Conservation (phyloP, 92 coral and sea anemone species). For the Siderastrea radians region DNA sequence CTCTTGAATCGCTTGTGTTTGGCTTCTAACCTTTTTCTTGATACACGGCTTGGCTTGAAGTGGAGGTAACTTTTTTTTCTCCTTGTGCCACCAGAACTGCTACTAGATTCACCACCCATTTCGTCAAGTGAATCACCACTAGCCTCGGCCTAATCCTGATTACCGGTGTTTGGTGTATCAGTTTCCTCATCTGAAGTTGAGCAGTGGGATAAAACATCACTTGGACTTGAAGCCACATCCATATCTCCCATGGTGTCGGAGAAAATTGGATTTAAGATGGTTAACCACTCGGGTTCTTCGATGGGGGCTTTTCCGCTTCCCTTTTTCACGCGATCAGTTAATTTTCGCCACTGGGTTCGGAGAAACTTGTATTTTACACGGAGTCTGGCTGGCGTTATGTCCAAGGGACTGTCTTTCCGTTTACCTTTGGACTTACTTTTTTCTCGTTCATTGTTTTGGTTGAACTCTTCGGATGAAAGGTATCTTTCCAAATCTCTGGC, state of each 20-base stretch:
- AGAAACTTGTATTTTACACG: slow-evolving; percentile 49
- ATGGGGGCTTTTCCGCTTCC: slow-evolving; percentile 58
- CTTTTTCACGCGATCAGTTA: slow-evolving; percentile 47
- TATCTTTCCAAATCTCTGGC: neutral
- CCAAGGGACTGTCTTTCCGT: slow-evolving; percentile 29
- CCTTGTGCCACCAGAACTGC: slow-evolving; percentile 52
- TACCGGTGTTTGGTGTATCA: slow-evolving; percentile 30
- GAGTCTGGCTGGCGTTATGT: slow-evolving; percentile 47
- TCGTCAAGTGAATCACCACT: slow-evolving; percentile 28
- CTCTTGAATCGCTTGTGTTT: slow-evolving; percentile 65
- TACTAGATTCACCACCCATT: slow-evolving; percentile 13
- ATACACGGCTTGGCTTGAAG: slow-evolving; percentile 41
- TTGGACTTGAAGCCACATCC: slow-evolving; percentile 51
- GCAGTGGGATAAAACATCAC: slow-evolving; percentile 40
- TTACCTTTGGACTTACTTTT: slow-evolving; percentile 40
- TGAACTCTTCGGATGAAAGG: slow-evolving; percentile 26
- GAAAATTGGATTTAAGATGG: slow-evolving; percentile 63
- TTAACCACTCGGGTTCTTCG: slow-evolving; percentile 62
- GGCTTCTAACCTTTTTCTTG: slow-evolving; percentile 42
- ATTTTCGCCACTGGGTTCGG: slow-evolving; percentile 51
- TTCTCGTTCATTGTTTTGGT: slow-evolving; percentile 35
- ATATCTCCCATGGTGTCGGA: slow-evolving; percentile 69
- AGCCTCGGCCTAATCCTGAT: slow-evolving; percentile 29
- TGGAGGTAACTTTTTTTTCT: slow-evolving; percentile 32
- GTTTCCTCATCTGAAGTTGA: slow-evolving; percentile 59